These are phyloP conservation scores for Nibea albiflora DNA, from an alignment of 2,113 vertebrate species.

Conservation along the genomic window DNA sequence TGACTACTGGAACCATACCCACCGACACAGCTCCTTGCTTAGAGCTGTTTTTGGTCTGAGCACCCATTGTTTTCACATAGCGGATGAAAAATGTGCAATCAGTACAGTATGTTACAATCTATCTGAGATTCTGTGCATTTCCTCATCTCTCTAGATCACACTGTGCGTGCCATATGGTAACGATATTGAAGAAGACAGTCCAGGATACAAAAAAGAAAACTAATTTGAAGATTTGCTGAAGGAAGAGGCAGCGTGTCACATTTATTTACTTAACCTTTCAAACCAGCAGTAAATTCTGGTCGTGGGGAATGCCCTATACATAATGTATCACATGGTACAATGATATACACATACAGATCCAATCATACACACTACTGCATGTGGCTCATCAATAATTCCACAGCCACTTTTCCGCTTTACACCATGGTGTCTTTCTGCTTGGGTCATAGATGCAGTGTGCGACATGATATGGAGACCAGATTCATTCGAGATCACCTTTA, in stretches of 20 bases:
- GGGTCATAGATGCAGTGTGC: neutral
- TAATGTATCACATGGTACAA: neutral
- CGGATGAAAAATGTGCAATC: neutral
- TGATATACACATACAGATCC: conserved; percentile 17
- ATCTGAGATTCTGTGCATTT: neutral
- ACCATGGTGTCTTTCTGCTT: neutral
- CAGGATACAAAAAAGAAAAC: neutral
- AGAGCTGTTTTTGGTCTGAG: neutral
- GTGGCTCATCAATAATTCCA: conserved; percentile 46
- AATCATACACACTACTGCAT: conserved; percentile 3
- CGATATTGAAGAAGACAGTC: neutral
- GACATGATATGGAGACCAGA: neutral
- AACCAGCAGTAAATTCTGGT: neutral
- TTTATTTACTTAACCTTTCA: neutral
- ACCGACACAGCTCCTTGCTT: neutral
- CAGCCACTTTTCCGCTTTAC: neutral
- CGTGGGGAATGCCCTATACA: neutral
- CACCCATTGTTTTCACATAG: neutral
- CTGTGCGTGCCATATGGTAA: neutral
- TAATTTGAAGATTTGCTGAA: neutral
- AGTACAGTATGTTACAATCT: neutral
- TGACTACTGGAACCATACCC: neutral
- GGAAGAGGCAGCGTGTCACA: neutral
- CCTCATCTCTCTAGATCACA: neutral
- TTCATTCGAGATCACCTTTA: neutral